Evolutionary conservation across 2,888 invertebrate genomes (phyloP), one percentile per base, ranked within the genome.

Genomic region (Zhuqinia jingwanae): DNA sequence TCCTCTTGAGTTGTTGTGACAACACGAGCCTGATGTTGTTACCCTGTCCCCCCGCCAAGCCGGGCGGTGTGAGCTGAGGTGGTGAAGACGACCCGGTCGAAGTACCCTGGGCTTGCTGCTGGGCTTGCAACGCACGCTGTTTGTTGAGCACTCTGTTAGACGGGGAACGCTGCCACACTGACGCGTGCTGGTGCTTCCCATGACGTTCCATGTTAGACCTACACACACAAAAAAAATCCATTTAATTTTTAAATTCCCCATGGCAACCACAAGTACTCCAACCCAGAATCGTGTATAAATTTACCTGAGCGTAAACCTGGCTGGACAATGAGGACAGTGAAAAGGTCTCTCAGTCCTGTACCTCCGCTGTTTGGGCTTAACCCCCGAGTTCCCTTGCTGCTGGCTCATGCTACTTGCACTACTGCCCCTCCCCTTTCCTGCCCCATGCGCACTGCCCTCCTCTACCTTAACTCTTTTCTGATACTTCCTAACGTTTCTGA

Each of bases 161-260:
- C 15, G 96, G 95, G 56, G 96, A 93, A 89, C 96, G 96, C 78
- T 96, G 96, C 96, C 97, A 97, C 92, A 95, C 96, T 88, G 97
- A 96, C 0, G 97, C 97, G 93, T 98, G 98, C 91, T 98, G 97
- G 91, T 97, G 97, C 92, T 98, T 98, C 2, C 98, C 96, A 91
- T 98, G 98, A 0, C 97, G 94, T 92, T 98, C 98, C 97, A 98
- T 98, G 91, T 98, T 98, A 11, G 97, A 97, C n/a, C 92, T 92
- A 68, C 45, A 20, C n/a, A 78, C 17, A 8, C 45, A 17, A 17
- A 45, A 27, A 5, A 17, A 78, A 47, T 2, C 27, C 13, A n/a
- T 8, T 30, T n/a, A 68, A 13, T 36, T 77, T 56, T 5, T 5
- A 63, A 6, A 63, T 6, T 25, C 11, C 22, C 22, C n/a, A n/a